Evolutionary conservation across 2,888 invertebrate species (phyloP).

Genomic region (Chloroclystis v-ata): DNA sequence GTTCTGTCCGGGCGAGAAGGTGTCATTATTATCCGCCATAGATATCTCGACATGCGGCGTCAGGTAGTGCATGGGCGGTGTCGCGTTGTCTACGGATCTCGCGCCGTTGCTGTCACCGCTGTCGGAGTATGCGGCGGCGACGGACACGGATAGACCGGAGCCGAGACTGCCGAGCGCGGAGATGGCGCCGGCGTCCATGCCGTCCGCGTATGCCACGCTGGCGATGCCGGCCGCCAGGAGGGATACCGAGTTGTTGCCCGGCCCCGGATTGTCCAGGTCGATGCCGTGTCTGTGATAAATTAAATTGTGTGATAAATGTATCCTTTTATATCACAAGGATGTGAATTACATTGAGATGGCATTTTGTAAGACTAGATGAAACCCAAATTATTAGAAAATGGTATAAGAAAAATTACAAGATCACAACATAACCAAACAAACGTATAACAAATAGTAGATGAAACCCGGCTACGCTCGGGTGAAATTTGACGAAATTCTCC

Average conservation of each 20-base stretch:
- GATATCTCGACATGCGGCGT: constrained; percentile 95
- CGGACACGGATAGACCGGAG: constrained; percentile 81
- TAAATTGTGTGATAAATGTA: too few species aligned
- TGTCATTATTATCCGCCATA: constrained; percentile 89
- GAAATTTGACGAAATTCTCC: too few species aligned
- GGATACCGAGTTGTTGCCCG: constrained; percentile 86
- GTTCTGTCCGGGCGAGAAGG: constrained; percentile 78
- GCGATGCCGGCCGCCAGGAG: constrained; percentile 83
- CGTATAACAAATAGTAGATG: too few species aligned
- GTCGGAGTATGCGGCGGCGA: constrained; percentile 87
- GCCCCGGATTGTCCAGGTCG: constrained; percentile 92
- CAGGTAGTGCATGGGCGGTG: constrained; percentile 93
- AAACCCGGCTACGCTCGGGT: too few species aligned
- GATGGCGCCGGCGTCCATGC: constrained; percentile 71
- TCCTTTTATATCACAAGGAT: too few species aligned
- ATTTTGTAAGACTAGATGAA: too few species aligned
- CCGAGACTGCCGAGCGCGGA: constrained; percentile 78
- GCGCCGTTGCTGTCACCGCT: constrained; percentile 89
- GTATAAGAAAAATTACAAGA: too few species aligned
- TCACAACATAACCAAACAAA: too few species aligned
- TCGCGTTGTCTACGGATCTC: constrained; percentile 90
- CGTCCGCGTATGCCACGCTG: constrained; percentile 77
- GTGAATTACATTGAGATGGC: too few species aligned
- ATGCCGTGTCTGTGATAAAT: constrained; percentile 85
- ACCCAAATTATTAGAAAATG: too few species aligned